Evolutionary conservation across 2,888 invertebrate genomes (phyloP).

Genomic region (Archaeoteleia sp.): DNA sequence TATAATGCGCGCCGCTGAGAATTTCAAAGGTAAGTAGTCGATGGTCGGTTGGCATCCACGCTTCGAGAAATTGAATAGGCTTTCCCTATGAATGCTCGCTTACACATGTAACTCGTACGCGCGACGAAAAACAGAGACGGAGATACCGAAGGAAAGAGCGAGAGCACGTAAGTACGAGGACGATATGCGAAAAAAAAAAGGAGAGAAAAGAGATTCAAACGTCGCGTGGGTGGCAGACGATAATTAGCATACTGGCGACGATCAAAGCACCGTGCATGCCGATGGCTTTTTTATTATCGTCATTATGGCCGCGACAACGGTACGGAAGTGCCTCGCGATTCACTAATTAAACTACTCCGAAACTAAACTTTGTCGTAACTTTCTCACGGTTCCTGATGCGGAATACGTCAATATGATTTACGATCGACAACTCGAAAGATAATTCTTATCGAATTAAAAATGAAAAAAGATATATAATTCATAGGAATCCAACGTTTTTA

Average conservation of each 20-base stretch:
- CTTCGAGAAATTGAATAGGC: constrained; percentile 41
- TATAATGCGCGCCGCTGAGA: constrained; percentile 29
- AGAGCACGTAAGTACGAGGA: constrained; percentile 1
- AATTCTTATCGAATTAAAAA: too few relatives aligned
- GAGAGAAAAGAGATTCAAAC: constrained; percentile 8
- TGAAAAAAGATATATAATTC: too few relatives aligned
- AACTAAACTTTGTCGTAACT: constrained; percentile 16
- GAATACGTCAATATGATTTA: too few relatives aligned
- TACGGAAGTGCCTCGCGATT: constrained; percentile 33
- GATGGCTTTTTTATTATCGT: constrained; percentile 27
- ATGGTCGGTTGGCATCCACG: constrained; percentile 27
- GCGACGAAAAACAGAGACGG: constrained; percentile 2
- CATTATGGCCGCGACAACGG: constrained; percentile 5
- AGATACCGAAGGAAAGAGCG: too few relatives aligned
- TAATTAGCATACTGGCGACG: constrained; percentile 62
- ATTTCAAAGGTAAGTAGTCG: constrained; percentile 38
- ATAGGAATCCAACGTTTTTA: too few relatives aligned
- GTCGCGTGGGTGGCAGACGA: constrained; percentile 57
- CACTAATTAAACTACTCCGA: constrained; percentile 35
- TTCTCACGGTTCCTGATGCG: not conserved
- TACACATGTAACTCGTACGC: constrained; percentile 19
- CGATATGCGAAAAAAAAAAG: not conserved
- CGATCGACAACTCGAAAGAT: too few relatives aligned
- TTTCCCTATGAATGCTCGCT: constrained; percentile 34
- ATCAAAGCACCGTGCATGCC: constrained; percentile 57